These are phyloP conservation scores for Austrolebias charrua DNA, from an alignment of 2,797 vertebrate species.

Conservation along the genomic window DNA sequence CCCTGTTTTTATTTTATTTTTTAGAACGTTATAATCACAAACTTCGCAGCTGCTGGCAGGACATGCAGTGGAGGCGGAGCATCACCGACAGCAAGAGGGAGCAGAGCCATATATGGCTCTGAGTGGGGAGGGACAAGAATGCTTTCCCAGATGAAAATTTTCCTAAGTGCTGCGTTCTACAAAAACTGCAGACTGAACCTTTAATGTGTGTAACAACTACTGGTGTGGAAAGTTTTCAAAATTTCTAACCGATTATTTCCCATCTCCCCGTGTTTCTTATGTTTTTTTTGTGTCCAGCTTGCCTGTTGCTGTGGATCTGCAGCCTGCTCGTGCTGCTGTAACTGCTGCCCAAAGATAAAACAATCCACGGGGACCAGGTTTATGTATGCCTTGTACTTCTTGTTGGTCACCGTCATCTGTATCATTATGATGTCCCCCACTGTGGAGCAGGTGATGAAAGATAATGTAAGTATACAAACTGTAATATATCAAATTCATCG, in stretches of 20 bases:
- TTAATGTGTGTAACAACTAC: constrained; percentile 12
- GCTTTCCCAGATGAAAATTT: too few relatives aligned
- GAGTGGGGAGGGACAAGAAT: too few relatives aligned
- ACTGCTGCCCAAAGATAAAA: constrained; percentile 93
- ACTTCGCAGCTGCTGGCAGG: too few relatives aligned
- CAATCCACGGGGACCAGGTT: constrained; percentile 94
- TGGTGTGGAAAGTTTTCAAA: constrained; percentile 13
- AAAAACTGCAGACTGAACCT: too few relatives aligned
- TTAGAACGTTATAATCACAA: too few relatives aligned
- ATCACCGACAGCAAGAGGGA: too few relatives aligned
- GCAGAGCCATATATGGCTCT: too few relatives aligned
- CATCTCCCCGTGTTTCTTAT: not conserved
- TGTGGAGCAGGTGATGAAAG: constrained; percentile 79
- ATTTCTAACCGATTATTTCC: constrained; percentile 8
- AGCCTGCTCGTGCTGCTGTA: constrained; percentile 91
- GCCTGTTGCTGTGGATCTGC: constrained; percentile 94
- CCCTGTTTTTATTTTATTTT: too few relatives aligned
- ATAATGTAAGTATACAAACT: constrained; percentile 50
- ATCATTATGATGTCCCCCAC: constrained; percentile 95
- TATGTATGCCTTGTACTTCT: constrained; percentile 95
- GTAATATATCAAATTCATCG: not conserved
- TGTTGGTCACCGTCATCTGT: constrained; percentile 88
- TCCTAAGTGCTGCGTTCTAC: too few relatives aligned
- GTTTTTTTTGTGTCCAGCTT: constrained; percentile 76
- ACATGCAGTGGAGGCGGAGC: too few relatives aligned